Evolutionary conservation across 2,888 invertebrate genomes (phyloP), one percentile per base, ranked within the genome.

Genomic region (Heliconius sara): DNA sequence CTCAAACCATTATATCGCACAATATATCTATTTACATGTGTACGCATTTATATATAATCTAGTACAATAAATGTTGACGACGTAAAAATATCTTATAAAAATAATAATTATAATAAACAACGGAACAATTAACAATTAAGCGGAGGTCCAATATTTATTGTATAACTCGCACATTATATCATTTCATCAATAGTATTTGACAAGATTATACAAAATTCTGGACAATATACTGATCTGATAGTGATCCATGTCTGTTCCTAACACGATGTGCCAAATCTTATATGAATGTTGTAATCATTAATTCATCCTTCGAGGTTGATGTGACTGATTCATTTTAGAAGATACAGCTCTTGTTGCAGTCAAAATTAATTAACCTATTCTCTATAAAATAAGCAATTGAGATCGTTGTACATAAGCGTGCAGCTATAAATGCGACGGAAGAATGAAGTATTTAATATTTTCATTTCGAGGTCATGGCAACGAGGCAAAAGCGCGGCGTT

Each of bases 241-340:
- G 30, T 71, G 30, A 76, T 66, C 78, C 73, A 67, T 88, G 86
- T 92, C 92, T 86, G 92, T 93, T 94, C 93, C 93, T 93, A 91
- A 79, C 82, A 89, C 85, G 86, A 87, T 91, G 94, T 94, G 94
- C 95, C 94, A 94, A 94, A 90, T 88, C 85, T 88, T 89, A 88
- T 87, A 86, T 86, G 84, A 88, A 83, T 83, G 83, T 84, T 85
- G 83, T 85, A 81, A 43, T 67, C 67, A 67, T 30, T 70, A 70
- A 81, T 79, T 83, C 70, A 82, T 85, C 84, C 88, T 87, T 86
- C 66, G 76, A 63, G 76, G 73, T 80, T 80, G 65, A 68, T 74
- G 27, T 30, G 63, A 63, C 78, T 74, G 74, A 27, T 66, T 73
- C 60, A 0, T 78, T 78, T 78, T 78, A 78, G 78, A 75, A 67